phyloP scores from a whole-genome alignment of 2,888 invertebrate species.

The Synanthedon andrenaeformis region DNA sequence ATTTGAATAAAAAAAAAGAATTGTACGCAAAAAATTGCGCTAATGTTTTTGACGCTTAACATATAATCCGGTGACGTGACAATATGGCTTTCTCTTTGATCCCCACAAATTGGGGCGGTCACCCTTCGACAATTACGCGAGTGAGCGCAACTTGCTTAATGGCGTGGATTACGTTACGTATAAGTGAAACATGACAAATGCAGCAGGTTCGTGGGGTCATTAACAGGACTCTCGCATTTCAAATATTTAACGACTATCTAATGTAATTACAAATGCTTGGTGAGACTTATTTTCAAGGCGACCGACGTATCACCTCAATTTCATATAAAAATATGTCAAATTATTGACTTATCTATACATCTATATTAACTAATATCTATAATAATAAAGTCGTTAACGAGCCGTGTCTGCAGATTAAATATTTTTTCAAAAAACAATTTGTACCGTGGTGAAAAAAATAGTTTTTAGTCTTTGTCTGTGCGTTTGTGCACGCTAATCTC shows the following conservation, averaged over 20 bases:
- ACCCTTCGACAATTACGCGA: constrained; percentile 56
- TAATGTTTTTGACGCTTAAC: constrained; percentile 38
- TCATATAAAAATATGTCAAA: no score
- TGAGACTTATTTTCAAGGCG: no score
- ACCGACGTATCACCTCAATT: no score
- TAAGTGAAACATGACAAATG: constrained; percentile 46
- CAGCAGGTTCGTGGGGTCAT: constrained; percentile 27
- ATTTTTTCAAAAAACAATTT: no score
- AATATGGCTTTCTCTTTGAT: constrained; percentile 34
- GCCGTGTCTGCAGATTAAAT: no score
- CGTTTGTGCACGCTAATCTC: no score
- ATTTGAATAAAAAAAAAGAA: not conserved
- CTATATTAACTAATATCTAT: no score
- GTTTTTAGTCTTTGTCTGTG: no score
- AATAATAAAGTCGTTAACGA: no score
- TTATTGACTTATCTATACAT: no score
- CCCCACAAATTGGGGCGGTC: constrained; percentile 54
- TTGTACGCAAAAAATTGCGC: not conserved
- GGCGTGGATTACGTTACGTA: constrained; percentile 52
- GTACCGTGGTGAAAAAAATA: no score
- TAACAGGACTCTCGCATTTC: constrained; percentile 1
- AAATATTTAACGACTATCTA: constrained; percentile 15
- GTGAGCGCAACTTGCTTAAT: constrained; percentile 48
- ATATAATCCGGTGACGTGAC: constrained; percentile 34
- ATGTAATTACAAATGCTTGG: not conserved